Percentiles rank a stretch among this genome's conserved stretches.
Conservation (phyloP, 30 jellyfish, hydroid and myxozoan genomes). For the Phacellophora camtschatica region DNA sequence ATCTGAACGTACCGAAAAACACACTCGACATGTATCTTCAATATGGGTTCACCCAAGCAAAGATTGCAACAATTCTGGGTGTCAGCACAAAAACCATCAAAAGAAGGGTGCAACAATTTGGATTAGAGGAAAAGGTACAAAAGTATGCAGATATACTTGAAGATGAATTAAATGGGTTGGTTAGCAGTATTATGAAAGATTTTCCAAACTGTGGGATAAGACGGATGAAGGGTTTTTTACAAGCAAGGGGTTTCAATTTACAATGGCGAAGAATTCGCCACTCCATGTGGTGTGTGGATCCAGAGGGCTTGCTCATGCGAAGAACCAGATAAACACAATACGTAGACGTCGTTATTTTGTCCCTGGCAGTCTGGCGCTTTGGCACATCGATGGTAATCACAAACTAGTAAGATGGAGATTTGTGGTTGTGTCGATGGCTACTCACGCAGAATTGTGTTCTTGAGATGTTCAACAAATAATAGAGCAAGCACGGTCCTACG, state of each 20-base stretch:
- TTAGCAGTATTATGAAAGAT: not conserved
- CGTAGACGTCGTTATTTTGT: conserved; percentile 9
- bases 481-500: conserved; percentile 6
- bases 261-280: conserved; percentile 29
- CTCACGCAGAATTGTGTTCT: conserved; percentile 7
- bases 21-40: conserved; percentile 11
- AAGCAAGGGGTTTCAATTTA: conserved; percentile 10
- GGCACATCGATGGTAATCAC: conserved; percentile 48
- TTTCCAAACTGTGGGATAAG: conserved; percentile 61
- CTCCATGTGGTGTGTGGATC: conserved; percentile 64
- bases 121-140: not conserved
- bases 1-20: conserved; percentile 35
- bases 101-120: conserved; percentile 22
- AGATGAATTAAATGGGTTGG: not conserved
- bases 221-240: conserved; percentile 45
- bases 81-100: conserved; percentile 44
- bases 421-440: conserved; percentile 42
- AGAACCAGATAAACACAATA: conserved; percentile 4
- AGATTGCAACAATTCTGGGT: conserved; percentile 32
- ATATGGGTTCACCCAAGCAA: conserved; percentile 29
- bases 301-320: conserved; percentile 49
- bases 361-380: conserved; percentile 20
- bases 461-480: conserved; percentile 2
- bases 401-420: conserved; percentile 27
- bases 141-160: not conserved